phyloP scores from a whole-genome alignment of 2,888 invertebrate species.

The Cephus nigrinus region DNA sequence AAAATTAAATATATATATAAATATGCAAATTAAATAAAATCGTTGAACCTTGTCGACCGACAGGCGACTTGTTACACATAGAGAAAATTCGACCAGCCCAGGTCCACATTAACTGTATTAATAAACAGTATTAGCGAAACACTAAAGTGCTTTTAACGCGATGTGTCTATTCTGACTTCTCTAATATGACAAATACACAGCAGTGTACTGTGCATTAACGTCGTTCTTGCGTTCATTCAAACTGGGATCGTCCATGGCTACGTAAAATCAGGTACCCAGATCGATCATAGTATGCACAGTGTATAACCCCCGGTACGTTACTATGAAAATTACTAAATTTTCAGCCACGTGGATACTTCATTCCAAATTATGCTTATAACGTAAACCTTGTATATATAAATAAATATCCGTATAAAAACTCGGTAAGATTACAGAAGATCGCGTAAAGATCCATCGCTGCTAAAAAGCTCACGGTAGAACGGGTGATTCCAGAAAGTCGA shows the following conservation, averaged over 20 bases:
- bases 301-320: background rate
- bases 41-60: conserved; percentile 9
- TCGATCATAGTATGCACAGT: background rate
- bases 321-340: background rate
- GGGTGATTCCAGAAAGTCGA: conserved; percentile 13
- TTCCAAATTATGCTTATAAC: too few species aligned
- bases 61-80: conserved; percentile 13
- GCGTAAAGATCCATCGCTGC: background rate
- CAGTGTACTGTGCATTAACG: conserved; percentile 26
- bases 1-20: conserved; percentile 7
- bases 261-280: background rate
- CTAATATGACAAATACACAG: conserved; percentile 60
- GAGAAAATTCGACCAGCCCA: conserved; percentile 31
- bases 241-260: background rate
- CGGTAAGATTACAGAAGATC: background rate
- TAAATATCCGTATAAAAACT: too few species aligned
- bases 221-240: conserved; percentile 59
- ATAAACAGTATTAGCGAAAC: conserved; percentile 61
- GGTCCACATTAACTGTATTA: conserved; percentile 47
- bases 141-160: conserved; percentile 63
- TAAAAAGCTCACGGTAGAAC: conserved; percentile 2
- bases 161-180: conserved; percentile 52
- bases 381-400: too few species aligned
- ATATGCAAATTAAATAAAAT: conserved; percentile 1
- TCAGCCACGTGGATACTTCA: background rate